Evolutionary conservation across 2,888 invertebrate genomes (phyloP).

Genomic region (Hemithea aestivaria): DNA sequence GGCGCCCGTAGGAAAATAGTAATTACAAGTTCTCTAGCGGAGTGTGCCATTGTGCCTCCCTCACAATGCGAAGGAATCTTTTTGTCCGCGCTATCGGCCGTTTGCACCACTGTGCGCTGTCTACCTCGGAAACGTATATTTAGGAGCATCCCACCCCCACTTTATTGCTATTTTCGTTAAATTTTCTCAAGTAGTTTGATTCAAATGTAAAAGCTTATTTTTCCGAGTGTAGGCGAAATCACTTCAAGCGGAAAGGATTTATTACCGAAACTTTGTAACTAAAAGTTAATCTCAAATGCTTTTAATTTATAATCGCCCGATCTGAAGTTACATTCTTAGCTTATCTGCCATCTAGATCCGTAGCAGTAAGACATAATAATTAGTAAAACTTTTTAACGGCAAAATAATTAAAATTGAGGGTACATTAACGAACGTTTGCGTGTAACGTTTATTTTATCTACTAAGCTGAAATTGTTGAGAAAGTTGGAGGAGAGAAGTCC

Average conservation of each 20-base stretch:
- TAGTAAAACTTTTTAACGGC: conserved; percentile 20
- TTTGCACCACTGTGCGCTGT: conserved; percentile 64
- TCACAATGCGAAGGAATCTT: conserved; percentile 75
- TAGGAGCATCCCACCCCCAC: conserved; percentile 37
- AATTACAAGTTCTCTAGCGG: conserved; percentile 72
- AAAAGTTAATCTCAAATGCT: conserved; percentile 5
- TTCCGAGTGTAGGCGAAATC: no score
- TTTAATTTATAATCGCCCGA: conserved; percentile 3
- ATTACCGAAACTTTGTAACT: conserved; percentile 4
- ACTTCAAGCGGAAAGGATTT: neutral
- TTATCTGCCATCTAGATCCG: conserved; percentile 20
- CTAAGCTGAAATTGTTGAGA: conserved; percentile 35
- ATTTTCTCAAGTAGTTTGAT: conserved; percentile 23
- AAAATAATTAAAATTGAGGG: conserved; percentile 31
- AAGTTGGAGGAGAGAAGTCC: conserved; percentile 29
- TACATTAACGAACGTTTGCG: conserved; percentile 30
- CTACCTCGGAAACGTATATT: conserved; percentile 45
- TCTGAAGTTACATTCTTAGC: conserved; percentile 13
- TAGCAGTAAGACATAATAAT: conserved; percentile 10
- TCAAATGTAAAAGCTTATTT: no score
- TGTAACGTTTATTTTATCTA: conserved; percentile 34
- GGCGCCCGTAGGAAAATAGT: conserved; percentile 72
- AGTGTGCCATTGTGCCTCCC: conserved; percentile 58
- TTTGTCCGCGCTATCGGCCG: conserved; percentile 73
- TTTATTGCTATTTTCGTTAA: conserved; percentile 39